Percentiles rank a stretch among this genome's conserved stretches.
Conservation (phyloP, 2,888 invertebrate species). For the Acrobasis consociella region DNA sequence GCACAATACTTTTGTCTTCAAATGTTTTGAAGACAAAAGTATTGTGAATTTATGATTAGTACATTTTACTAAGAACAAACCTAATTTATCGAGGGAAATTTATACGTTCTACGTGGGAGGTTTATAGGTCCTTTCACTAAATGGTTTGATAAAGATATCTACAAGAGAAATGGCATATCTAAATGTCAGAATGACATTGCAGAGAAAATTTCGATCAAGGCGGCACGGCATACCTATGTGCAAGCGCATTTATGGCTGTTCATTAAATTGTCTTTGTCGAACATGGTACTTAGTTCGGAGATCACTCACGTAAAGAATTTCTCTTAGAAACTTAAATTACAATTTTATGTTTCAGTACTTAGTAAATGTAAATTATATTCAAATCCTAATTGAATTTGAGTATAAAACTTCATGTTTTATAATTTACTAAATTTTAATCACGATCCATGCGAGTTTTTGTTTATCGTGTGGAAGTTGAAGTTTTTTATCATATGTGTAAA, state of each 20-base stretch:
- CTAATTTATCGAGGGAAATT: not conserved
- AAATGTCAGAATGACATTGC: not conserved
- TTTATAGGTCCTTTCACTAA: constrained; percentile 1
- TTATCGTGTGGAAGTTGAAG: no score
- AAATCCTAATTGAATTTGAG: no score
- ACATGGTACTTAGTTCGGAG: not conserved
- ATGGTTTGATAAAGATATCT: not conserved
- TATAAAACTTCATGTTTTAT: no score
- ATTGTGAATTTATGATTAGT: not conserved
- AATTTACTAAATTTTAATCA: no score
- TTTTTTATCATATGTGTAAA: no score
- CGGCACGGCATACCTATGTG: not conserved
- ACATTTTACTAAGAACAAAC: not conserved
- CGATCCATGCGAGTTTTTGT: no score
- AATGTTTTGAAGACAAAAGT: no score
- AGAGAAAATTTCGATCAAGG: not conserved
- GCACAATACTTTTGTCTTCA: no score
- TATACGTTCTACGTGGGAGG: not conserved
- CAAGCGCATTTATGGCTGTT: not conserved
- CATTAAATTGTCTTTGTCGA: constrained; percentile 6
- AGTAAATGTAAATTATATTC: no score
- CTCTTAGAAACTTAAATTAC: not conserved
- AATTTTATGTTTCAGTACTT: no score
- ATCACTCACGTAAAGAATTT: not conserved
- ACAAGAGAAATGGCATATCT: not conserved